A percentile compares a stretch with the other conserved stretches of the same genome.
phyloP scores from a whole-genome alignment of 1,140 invertebrate species.

The Phortica variegata region DNA sequence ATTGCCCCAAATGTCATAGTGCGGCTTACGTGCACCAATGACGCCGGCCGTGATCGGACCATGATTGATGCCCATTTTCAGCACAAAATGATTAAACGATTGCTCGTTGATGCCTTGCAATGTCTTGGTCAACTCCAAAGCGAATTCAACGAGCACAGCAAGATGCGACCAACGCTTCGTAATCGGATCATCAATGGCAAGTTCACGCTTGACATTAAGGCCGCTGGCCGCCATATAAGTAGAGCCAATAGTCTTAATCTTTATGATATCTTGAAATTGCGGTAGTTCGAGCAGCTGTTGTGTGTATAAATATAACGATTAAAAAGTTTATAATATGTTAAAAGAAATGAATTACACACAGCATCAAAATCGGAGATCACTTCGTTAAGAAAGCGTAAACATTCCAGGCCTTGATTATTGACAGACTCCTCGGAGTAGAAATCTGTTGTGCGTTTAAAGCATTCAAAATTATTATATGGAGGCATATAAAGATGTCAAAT shows the following conservation, averaged over 20 bases:
- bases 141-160: constrained; percentile 83
- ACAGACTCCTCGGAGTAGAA: constrained; percentile 95
- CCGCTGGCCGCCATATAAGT: constrained; percentile 98
- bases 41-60: constrained; percentile 93
- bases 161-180: constrained; percentile 81
- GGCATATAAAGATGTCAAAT: not conserved
- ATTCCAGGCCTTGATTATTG: constrained; percentile 95
- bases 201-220: constrained; percentile 71
- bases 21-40: constrained; percentile 90
- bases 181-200: constrained; percentile 70
- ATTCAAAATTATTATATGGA: not conserved
- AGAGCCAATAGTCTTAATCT: constrained; percentile 97
- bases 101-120: constrained; percentile 90
- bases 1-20: constrained; percentile 94
- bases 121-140: constrained; percentile 84
- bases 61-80: constrained; percentile 95
- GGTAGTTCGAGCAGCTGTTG: constrained; percentile 78
- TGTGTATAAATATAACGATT: not conserved
- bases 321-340: not conserved
- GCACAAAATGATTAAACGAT: constrained; percentile 92
- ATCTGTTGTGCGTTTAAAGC: constrained; percentile 60
- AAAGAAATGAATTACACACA: constrained; percentile 63
- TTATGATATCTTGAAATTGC: constrained; percentile 87
- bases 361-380: constrained; percentile 98
- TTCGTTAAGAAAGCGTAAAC: constrained; percentile 94